Evolutionary conservation across 2,888 invertebrate genomes (phyloP).

Genomic region (Ennomos quercinarius): DNA sequence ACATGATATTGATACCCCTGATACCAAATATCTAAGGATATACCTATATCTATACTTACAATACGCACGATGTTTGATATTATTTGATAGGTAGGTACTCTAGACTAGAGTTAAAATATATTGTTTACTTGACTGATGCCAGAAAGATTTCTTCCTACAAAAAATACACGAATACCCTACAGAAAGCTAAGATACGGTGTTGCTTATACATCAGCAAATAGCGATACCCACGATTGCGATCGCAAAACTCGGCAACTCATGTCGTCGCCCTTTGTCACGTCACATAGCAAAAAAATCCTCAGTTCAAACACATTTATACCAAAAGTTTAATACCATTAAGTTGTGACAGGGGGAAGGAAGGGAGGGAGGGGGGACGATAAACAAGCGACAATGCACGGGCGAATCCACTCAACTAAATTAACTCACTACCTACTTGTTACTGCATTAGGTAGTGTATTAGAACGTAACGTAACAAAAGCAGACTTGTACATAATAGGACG

Average conservation of each 20-base stretch:
- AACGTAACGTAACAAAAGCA: constrained; percentile 48
- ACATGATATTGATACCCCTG: too few relatives aligned
- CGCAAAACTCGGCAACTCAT: constrained; percentile 23
- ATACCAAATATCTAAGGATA: too few relatives aligned
- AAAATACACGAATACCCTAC: too few relatives aligned
- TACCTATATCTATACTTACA: too few relatives aligned
- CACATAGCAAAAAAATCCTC: constrained; percentile 42
- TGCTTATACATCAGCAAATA: too few relatives aligned
- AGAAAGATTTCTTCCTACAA: too few relatives aligned
- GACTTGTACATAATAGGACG: constrained; percentile 6
- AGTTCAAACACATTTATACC: constrained; percentile 67
- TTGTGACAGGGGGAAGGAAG: constrained; percentile 50
- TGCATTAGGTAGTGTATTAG: constrained; percentile 64
- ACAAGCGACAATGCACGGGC: constrained; percentile 82
- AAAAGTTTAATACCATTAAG: constrained; percentile 83
- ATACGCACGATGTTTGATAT: too few relatives aligned
- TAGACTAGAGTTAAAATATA: too few relatives aligned
- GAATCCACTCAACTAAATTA: constrained; percentile 84
- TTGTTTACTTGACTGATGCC: too few relatives aligned
- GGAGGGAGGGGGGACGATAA: constrained; percentile 68
- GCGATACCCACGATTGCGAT: not conserved
- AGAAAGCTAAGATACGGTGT: too few relatives aligned
- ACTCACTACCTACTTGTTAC: constrained; percentile 76
- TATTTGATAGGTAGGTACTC: too few relatives aligned
- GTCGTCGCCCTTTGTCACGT: constrained; percentile 23